Base-by-base conservation (phyloP, 1,140 invertebrate species). In the Glomeris maerens region DNA sequence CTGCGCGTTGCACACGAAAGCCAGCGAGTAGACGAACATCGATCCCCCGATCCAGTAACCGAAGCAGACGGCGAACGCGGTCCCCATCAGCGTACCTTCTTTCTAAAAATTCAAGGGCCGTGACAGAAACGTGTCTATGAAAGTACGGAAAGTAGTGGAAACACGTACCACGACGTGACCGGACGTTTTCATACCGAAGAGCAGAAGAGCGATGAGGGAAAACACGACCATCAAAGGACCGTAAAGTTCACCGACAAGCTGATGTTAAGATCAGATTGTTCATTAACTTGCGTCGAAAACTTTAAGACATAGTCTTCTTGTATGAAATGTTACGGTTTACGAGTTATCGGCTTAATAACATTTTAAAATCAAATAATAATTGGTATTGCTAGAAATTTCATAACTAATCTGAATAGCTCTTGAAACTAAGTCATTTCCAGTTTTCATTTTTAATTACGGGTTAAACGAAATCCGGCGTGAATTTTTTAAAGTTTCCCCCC, bases 51-150 rank as follows among this genome's bases (percentile, higher is more conserved):
- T 51, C 68, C 68, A 70, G 54, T 70, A 70, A 2, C 60, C 62
- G 58, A 70, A 70, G 56, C 67, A 68, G 3, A 66, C 60, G 26
- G 62, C 64, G 60, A 70, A 66, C 2, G 67, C 65, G 45, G 67
- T 66, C 2, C 68, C 68, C 61, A 70, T 70, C 48, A 70, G 54
- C 39, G 68, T 70, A 3, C 68, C 68, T 55, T 70, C 68, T 54
- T 68, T 59, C 66, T 69, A 58, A n/a, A 55, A 59, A 39, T 40
- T 36, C 17, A 27, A 45, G 39, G 5, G 41, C 2, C 23, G 29
- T 10, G 10, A 26, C 14, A 52, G 0, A 21, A 2, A 22, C 13
- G 50, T 22, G 29, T 49, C 20, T 17, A 27, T 28, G 13, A 47
- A 50, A 46, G 31, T 41, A 44, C n/a, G 2, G 25, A 44, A 47